Percentiles rank a stretch among this genome's conserved stretches.
These are phyloP conservation scores for Ophonus ardosiacus DNA, from an alignment of 2,888 invertebrate species.

Conservation along the genomic window DNA sequence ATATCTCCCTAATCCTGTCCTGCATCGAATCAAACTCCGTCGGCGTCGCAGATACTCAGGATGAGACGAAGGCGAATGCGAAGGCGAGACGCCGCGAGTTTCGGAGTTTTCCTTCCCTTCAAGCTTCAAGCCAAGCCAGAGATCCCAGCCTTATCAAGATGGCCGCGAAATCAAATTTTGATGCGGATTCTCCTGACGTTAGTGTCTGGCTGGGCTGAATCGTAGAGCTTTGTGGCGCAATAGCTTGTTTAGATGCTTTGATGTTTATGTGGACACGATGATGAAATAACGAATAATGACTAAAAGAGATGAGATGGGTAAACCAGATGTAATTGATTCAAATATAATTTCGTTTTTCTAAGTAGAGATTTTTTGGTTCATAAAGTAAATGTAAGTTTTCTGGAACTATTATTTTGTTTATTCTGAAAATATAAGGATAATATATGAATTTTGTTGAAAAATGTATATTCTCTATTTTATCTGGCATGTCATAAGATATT, in stretches of 20 bases:
- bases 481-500: too few species aligned
- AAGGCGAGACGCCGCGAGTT: constrained; percentile 35
- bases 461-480: too few species aligned
- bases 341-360: neutral
- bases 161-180: constrained; percentile 60
- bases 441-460: too few species aligned
- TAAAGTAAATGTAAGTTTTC: too few species aligned
- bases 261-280: constrained; percentile 45
- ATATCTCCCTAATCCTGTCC: neutral
- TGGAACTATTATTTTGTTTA: too few species aligned
- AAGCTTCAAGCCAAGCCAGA: constrained; percentile 41
- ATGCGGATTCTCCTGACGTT: constrained; percentile 45
- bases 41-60: constrained; percentile 29
- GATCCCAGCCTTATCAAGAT: constrained; percentile 57
- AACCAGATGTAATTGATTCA: neutral
- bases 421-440: too few species aligned
- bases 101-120: constrained; percentile 48
- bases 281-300: constrained; percentile 38
- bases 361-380: neutral
- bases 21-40: constrained; percentile 37
- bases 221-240: neutral
- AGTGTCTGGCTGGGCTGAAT: neutral
- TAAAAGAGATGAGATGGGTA: neutral
- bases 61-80: constrained; percentile 6
- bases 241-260: constrained; percentile 31